Evolutionary conservation across 2,797 vertebrate species (phyloP).

Genomic region (Nyctalus aviator): DNA sequence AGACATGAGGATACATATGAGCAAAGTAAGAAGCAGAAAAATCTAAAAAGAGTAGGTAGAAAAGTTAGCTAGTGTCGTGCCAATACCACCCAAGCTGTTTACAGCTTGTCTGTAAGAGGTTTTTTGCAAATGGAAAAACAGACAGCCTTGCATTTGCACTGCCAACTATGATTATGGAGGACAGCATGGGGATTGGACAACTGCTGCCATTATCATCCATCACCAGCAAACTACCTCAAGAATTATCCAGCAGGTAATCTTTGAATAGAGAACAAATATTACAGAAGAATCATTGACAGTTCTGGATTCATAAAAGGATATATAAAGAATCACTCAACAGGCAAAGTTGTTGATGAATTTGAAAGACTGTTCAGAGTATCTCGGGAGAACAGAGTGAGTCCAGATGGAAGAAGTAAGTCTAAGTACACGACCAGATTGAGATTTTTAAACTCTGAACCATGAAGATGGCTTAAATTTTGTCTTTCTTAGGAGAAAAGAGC

Average conservation of each 20-base stretch:
- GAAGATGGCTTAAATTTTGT: slow-evolving; percentile 76
- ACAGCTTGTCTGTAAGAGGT: slow-evolving; percentile 73
- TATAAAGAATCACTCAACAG: slow-evolving; percentile 71
- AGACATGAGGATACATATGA: slow-evolving; percentile 52
- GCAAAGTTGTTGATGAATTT: slow-evolving; percentile 72
- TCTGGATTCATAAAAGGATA: slow-evolving; percentile 59
- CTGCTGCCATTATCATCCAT: slow-evolving; percentile 47
- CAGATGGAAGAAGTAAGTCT: slow-evolving; percentile 63
- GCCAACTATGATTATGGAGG: slow-evolving; percentile 57
- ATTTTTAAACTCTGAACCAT: slow-evolving; percentile 76
- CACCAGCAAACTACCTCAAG: slow-evolving; percentile 65
- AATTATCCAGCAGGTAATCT: slow-evolving; percentile 68
- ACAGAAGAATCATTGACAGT: slow-evolving; percentile 31
- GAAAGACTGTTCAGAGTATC: slow-evolving; percentile 72
- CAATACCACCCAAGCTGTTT: slow-evolving; percentile 75
- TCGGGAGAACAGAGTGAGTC: slow-evolving; percentile 70
- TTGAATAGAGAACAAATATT: slow-evolving; percentile 69
- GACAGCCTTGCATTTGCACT: slow-evolving; percentile 54
- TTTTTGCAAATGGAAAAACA: slow-evolving; percentile 75
- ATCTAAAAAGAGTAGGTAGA: slow-evolving; percentile 65
- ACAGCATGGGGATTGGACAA: slow-evolving; percentile 46
- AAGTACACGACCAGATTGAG: slow-evolving; percentile 68
- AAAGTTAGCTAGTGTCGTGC: slow-evolving; percentile 66
- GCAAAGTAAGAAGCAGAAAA: slow-evolving; percentile 71
- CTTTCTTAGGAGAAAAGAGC: slow-evolving; percentile 63